Base-by-base conservation (phyloP, 2,888 invertebrate species). In the Spilarctia lutea region DNA sequence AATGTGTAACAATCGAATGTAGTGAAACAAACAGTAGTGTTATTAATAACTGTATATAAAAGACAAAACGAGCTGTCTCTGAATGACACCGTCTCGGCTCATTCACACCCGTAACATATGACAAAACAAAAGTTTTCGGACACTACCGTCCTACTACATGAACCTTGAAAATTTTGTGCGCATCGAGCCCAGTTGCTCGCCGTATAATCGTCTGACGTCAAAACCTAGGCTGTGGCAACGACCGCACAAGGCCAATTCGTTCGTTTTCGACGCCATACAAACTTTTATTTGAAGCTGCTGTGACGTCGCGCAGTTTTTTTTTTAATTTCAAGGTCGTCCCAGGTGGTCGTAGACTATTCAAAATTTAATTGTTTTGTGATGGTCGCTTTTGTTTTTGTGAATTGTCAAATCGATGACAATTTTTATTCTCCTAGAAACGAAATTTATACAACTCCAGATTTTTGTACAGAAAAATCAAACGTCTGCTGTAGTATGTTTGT, bases 221-320 rank as follows among this genome's bases (percentile, higher is more conserved):
- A 86, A 80, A 85, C 88, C 87, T 90, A 91, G 88, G 89, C 85
- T 86, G 86, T 84, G 91, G 76, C 89, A 91, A 90, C 86, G 91
- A 91, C 91, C 91, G 84, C 83, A 72, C 91, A 90, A 91, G 91
- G 91, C 90, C 90, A 85, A 83, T 77, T 72, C 77, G 84, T 83
- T 83, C 84, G 86, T 90, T 89, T 88, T 87, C 88, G 84, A 88
- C 87, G 88, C 88, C 80, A 88, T 86, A 87, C 85, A 85, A 80
- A 81, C 68, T 83, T 89, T 89, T 89, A 87, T 88, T 27, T 86
- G 81, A 84, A 84, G 79, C 79, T 77, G 81, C 79, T 81, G 85
- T 88, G 90, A 89, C 86, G 89, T 75, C 79, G 68, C 48, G 74
- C 68, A 68, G 73, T 71, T 80, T 86, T 83, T 79, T 70, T 78